These are phyloP conservation scores for Galemys pyrenaicus DNA, from an alignment of 2,113 vertebrate species.

Conservation along the genomic window DNA sequence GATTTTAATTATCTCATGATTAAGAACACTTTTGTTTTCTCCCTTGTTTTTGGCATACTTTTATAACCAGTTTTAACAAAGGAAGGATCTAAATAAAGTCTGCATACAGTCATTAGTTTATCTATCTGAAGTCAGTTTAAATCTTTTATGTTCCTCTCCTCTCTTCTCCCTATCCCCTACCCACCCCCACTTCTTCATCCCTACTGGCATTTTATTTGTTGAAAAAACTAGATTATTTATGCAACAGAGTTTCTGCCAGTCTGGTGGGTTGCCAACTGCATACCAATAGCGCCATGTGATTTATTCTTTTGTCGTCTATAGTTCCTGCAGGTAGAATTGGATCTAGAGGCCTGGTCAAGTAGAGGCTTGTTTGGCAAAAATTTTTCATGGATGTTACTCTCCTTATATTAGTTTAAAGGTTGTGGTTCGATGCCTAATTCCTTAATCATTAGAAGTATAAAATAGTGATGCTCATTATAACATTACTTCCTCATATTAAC, in stretches of 20 bases:
- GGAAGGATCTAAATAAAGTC: constrained; percentile 12
- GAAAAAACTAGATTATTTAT: constrained; percentile 9
- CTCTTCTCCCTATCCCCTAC: neutral
- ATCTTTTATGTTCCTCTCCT: neutral
- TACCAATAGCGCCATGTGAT: neutral
- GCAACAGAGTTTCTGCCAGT: neutral
- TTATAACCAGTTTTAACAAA: neutral
- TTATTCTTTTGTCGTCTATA: neutral
- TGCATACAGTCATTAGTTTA: neutral
- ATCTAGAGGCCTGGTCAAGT: neutral
- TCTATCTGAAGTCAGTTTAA: neutral
- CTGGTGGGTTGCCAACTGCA: neutral
- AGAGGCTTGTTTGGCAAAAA: constrained; percentile 35
- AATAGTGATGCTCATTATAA: constrained; percentile 4
- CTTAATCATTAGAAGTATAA: constrained; percentile 26
- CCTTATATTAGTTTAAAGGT: neutral
- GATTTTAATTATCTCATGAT: constrained; percentile 25
- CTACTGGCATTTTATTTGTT: neutral
- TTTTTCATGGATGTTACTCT: neutral
- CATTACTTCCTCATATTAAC: neutral
- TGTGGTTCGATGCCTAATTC: neutral
- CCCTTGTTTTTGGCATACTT: neutral
- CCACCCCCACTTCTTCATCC: too few species aligned
- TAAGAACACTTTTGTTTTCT: neutral
- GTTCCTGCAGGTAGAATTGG: neutral